phyloP scores from a whole-genome alignment of 2,113 vertebrate species.

The Ploceus nigricollis region DNA sequence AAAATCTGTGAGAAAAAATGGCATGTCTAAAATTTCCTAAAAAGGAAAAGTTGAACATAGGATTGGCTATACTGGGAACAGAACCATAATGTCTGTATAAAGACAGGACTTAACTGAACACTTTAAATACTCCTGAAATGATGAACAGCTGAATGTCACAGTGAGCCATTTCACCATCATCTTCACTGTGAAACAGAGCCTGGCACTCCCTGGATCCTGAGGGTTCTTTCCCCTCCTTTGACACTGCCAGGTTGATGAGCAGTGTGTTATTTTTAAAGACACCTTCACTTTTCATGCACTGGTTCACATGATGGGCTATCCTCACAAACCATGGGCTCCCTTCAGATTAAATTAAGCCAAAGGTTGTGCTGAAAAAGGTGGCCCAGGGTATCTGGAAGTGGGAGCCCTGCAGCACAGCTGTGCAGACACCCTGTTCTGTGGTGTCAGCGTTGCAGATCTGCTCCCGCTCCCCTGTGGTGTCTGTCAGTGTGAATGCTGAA shows the following conservation, averaged over 20 bases:
- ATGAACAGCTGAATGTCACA: not conserved
- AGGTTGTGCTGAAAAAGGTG: not conserved
- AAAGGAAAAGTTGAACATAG: not conserved
- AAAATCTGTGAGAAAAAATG: not conserved
- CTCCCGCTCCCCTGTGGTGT: fast-evolving
- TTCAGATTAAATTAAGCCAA: not conserved
- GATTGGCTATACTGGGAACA: not conserved
- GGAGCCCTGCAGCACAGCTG: not conserved
- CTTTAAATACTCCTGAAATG: not conserved
- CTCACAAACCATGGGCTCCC: not conserved
- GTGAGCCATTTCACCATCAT: not conserved
- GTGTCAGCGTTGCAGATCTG: no score
- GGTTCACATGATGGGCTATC: not conserved
- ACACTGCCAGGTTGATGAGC: not conserved
- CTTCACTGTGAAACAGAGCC: not conserved
- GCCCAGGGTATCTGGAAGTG: not conserved
- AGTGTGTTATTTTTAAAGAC: not conserved
- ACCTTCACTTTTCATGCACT: not conserved
- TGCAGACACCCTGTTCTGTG: not conserved
- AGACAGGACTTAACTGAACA: not conserved
- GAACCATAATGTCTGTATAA: not conserved
- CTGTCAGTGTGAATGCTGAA: not conserved
- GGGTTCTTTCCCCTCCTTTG: not conserved
- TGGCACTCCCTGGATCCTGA: not conserved
- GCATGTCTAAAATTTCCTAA: not conserved